Evolutionary conservation across 92 coral and sea anemone species (phyloP).

Genomic region (Actinernus sp.): DNA sequence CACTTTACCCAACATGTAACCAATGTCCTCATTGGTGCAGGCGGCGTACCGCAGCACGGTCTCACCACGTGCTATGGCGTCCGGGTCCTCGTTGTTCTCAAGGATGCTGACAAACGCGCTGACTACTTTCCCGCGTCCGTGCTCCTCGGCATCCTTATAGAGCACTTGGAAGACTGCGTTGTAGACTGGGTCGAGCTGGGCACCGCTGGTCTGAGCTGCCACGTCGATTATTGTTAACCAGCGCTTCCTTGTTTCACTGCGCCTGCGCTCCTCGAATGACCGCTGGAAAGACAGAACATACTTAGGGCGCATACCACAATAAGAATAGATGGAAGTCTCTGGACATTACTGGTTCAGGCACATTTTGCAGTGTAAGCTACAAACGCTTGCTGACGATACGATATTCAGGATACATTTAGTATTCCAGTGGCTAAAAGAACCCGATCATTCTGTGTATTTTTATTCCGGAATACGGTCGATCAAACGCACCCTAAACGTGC

Average conservation of each 20-base stretch:
- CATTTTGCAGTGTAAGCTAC: no score
- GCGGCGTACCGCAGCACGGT: conserved; percentile 90
- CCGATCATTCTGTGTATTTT: no score
- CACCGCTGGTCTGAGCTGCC: conserved; percentile 97
- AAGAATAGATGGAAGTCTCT: no score
- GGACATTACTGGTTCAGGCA: no score
- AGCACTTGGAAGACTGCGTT: conserved; percentile 89
- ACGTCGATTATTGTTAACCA: conserved; percentile 90
- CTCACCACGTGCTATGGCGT: conserved; percentile 78
- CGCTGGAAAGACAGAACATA: conserved; percentile 61
- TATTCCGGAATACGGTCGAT: no score
- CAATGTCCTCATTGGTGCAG: conserved; percentile 86
- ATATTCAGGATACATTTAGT: no score
- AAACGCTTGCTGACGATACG: no score
- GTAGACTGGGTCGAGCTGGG: conserved; percentile 94
- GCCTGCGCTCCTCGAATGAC: conserved; percentile 98
- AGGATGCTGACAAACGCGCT: conserved; percentile 84
- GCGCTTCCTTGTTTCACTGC: conserved; percentile 94
- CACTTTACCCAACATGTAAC: conserved; percentile 83
- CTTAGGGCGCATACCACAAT: no score
- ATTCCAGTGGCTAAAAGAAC: no score
- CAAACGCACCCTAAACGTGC: no score
- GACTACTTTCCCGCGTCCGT: conserved; percentile 84
- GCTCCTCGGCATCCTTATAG: conserved; percentile 88
- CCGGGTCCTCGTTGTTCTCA: conserved; percentile 83